Evolutionary conservation across 64 coral and sea anemone genomes (phyloP).

Genomic region (Stylophora pistillata): DNA sequence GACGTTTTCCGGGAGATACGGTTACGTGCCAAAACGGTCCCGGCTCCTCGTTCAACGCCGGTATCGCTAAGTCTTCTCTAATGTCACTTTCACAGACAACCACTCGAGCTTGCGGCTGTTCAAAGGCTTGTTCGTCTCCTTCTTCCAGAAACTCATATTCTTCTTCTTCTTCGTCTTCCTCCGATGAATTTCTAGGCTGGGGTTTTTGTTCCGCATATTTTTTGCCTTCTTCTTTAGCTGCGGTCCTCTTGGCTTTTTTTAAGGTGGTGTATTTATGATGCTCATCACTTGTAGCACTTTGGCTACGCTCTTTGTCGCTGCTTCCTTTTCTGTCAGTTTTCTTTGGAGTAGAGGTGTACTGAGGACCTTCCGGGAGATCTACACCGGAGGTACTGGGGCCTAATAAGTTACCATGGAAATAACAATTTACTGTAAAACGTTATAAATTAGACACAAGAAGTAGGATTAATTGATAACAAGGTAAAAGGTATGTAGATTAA

Average conservation of each 20-base stretch:
- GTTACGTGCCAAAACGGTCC: conserved; percentile 35
- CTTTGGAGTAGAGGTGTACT: conserved; percentile 4
- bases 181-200: background rate
- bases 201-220: background rate
- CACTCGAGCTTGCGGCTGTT: conserved; percentile 29
- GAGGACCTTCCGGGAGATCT: background rate
- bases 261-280: conserved; percentile 15
- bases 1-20: conserved; percentile 35
- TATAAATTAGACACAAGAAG: background rate
- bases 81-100: conserved; percentile 31
- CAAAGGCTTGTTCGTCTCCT: conserved; percentile 3
- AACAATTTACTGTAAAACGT: background rate
- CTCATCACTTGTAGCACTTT: background rate
- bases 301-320: background rate
- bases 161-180: background rate
- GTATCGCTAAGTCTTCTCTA: conserved; percentile 50
- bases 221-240: background rate
- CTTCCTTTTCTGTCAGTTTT: background rate
- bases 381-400: background rate
- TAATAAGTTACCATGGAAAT: background rate
- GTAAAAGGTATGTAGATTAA: no score
- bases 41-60: conserved; percentile 53
- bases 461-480: background rate
- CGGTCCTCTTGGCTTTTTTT: background rate
- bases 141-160: conserved; percentile 53